Percentiles rank a stretch among this genome's conserved stretches.
Evolutionary conservation across 2,888 invertebrate genomes (phyloP).

Genomic region (Rotaria magnacalcarata): DNA sequence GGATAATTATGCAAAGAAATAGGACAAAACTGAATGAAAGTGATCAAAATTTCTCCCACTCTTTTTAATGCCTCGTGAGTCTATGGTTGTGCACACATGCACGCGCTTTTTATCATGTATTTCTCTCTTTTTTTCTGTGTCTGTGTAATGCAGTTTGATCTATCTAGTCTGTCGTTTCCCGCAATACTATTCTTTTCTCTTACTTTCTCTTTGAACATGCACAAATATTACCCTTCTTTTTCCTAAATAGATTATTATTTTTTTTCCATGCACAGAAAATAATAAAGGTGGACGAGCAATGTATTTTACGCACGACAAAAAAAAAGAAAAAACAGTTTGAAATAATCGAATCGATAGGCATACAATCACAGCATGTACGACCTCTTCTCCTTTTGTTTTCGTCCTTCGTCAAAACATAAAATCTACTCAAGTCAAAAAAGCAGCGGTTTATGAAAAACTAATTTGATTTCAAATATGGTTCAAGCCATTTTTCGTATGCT

Average conservation of each 20-base stretch:
- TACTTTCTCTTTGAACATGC: background rate
- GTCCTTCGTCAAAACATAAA: no score
- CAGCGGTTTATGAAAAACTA: background rate
- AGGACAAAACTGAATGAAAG: background rate
- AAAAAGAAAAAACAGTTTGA: background rate
- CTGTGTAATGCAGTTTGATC: slow-evolving; percentile 16
- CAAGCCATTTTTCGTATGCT: background rate
- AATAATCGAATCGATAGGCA: background rate
- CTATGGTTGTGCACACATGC: background rate
- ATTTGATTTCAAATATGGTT: background rate
- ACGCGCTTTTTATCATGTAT: slow-evolving; percentile 17
- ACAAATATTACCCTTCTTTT: slow-evolving; percentile 1
- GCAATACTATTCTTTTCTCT: background rate
- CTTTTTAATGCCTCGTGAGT: slow-evolving; percentile 2
- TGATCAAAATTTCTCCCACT: background rate
- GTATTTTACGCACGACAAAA: slow-evolving; percentile 26
- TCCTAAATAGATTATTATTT: slow-evolving; percentile 20
- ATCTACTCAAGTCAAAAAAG: background rate
- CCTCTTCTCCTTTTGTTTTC: no score
- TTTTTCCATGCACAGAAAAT: slow-evolving; percentile 26
- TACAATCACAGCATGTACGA: background rate
- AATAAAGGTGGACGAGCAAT: slow-evolving; percentile 20
- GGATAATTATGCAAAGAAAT: slow-evolving; percentile 9
- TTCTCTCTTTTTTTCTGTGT: background rate
- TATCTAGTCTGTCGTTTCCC: slow-evolving; percentile 25